Evolutionary conservation across 2,888 invertebrate genomes (phyloP), one percentile per base, ranked within the genome.

Genomic region (Drosophila paracracens): DNA sequence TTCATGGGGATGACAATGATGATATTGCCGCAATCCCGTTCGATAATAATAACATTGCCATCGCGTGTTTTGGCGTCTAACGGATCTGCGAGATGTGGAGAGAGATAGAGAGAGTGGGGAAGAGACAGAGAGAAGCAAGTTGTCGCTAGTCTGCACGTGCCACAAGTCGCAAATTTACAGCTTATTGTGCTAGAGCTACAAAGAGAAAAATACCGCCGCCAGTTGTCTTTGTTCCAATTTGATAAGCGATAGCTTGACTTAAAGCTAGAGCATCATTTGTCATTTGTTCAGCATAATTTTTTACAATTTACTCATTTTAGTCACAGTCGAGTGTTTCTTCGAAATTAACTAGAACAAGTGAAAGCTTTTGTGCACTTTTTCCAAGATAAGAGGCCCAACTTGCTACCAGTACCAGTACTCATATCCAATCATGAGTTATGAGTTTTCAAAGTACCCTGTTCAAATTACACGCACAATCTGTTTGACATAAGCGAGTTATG

Each of bases 401-500:
- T 61, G 64, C 1, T 25, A 43, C 52, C 58, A 58, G 0, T 73
- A 43, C 52, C 58, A 58, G 0, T 73, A 36, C 33, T 58, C 57
- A 58, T 25, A 52, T 36, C 52, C 43, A 50, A 52, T 70, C 33
- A 13, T 64, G 66, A 65, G 50, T 65, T 77, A 58, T 69, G 64
- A 70, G 51, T 38, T 61, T 40, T 46, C 62, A 54, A 53, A 40
- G 60, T 29, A 64, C 65, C 72, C 72, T 68, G 72, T 64, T 73
- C 83, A 80, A 85, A 85, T 85, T 85, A 89, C 59, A 88, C 78
- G 77, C 72, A 59, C 90, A 86, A 88, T 86, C 71, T 78, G 89
- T 70, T 89, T 88, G 88, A 89, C 90, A 89, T 85, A 85, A 83
- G 88, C 86, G 58, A 83, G 78, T 81, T 89, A 77, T 82, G 16